Conservation (phyloP, 2,888 invertebrate species). For the Machimus rusticus region DNA sequence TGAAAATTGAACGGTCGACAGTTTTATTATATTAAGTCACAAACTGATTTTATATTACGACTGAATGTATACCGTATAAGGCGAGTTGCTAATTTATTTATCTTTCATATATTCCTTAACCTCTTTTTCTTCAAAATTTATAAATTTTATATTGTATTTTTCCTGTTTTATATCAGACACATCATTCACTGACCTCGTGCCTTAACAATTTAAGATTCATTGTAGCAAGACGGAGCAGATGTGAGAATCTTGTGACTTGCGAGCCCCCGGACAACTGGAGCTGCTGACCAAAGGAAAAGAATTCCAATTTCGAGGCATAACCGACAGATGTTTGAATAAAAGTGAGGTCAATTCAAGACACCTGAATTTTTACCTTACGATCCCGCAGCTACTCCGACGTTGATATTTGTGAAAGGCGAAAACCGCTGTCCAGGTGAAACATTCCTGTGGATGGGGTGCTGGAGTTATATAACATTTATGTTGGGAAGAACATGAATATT, state of each 20-base stretch:
- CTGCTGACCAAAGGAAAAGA: neutral
- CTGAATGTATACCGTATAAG: neutral
- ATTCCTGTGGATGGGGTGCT: neutral
- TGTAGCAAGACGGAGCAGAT: constrained; percentile 30
- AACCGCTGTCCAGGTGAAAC: neutral
- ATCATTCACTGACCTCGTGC: neutral
- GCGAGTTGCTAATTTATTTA: neutral
- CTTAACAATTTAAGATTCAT: constrained; percentile 5
- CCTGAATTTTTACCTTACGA: constrained; percentile 1
- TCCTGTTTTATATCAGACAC: neutral
- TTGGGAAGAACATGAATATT: neutral
- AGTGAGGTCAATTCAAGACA: constrained; percentile 26
- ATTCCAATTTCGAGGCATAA: constrained; percentile 17
- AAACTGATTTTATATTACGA: neutral
- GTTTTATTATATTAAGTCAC: neutral
- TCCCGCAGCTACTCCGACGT: neutral
- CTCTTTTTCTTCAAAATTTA: neutral
- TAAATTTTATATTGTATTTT: neutral
- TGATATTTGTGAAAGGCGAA: neutral
- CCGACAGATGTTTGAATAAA: constrained; percentile 30
- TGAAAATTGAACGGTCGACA: neutral
- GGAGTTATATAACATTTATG: neutral
- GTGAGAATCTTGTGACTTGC: neutral
- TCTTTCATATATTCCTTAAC: neutral
- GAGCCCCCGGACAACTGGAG: neutral